A percentile compares a stretch with the other conserved stretches of the same genome.
Conservation (phyloP, 2,888 invertebrate species). For the Ophion ellenae region DNA sequence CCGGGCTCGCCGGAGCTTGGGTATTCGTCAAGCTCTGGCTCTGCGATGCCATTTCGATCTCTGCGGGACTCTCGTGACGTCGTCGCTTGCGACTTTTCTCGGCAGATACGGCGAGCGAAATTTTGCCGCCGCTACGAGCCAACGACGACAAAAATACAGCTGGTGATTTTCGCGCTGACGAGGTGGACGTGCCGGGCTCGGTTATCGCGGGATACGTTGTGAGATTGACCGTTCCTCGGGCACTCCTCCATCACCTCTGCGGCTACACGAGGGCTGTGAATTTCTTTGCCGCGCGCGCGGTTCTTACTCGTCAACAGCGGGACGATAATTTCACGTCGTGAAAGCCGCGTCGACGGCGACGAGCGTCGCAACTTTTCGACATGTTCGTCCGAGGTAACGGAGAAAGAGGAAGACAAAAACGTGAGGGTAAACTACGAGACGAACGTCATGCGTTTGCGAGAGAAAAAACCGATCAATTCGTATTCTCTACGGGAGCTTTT, state of each 20-base stretch:
- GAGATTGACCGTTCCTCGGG: conserved; percentile 46
- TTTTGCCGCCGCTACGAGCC: conserved; percentile 57
- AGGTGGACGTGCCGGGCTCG: conserved; percentile 37
- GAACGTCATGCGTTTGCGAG: conserved; percentile 25
- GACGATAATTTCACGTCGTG: conserved; percentile 11
- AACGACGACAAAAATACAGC: neutral
- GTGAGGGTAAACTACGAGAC: neutral
- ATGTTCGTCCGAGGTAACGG: conserved; percentile 1
- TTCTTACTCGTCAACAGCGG: conserved; percentile 9
- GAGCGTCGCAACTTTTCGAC: conserved; percentile 25
- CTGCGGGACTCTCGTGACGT: conserved; percentile 49
- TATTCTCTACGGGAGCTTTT: conserved; percentile 3
- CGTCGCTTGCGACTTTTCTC: conserved; percentile 59
- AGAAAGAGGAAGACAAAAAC: neutral
- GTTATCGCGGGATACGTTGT: conserved; percentile 29
- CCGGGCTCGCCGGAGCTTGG: conserved; percentile 54
- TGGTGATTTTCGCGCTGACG: conserved; percentile 14
- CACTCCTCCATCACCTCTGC: conserved; percentile 62
- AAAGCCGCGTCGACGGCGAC: conserved; percentile 25
- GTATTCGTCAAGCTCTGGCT: conserved; percentile 73
- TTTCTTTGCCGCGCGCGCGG: neutral
- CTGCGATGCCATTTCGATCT: conserved; percentile 79
- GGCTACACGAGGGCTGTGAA: neutral
- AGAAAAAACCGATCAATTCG: conserved; percentile 56
- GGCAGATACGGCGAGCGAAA: conserved; percentile 28